Conservation (phyloP, 2,888 invertebrate species). For the Stegophylla sp. region DNA sequence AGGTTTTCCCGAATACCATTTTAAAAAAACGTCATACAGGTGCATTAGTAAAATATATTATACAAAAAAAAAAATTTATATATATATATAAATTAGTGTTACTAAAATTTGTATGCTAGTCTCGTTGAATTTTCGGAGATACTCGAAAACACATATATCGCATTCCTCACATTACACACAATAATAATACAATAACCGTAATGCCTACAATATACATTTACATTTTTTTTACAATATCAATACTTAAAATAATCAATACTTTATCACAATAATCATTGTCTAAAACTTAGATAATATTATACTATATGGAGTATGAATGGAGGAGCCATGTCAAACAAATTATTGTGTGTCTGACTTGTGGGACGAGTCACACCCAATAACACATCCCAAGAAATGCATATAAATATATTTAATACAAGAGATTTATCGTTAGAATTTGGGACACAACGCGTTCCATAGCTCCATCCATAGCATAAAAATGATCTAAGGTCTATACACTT, state of each 20-base stretch:
- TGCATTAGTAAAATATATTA: neutral
- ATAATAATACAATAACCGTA: neutral
- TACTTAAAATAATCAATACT: slow-evolving; percentile 3
- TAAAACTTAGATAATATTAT: no score
- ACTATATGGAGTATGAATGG: no score
- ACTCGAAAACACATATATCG: neutral
- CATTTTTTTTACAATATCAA: slow-evolving; percentile 20
- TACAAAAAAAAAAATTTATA: neutral
- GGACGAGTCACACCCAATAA: no score
- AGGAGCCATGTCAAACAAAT: no score
- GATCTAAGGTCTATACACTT: no score
- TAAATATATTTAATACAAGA: no score
- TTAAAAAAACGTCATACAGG: neutral
- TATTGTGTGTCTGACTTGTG: no score
- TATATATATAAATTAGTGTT: neutral
- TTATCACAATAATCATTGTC: slow-evolving; percentile 6
- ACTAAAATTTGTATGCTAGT: neutral
- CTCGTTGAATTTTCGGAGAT: slow-evolving; percentile 20
- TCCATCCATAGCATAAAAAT: no score
- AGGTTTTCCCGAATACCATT: neutral
- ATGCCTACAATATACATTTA: neutral
- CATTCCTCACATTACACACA: neutral
- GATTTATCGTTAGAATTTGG: no score
- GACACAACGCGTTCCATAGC: no score
- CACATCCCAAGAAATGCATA: no score